phyloP scores from a whole-genome alignment of 2,113 vertebrate species.

The Xyliphius kryptos region DNA sequence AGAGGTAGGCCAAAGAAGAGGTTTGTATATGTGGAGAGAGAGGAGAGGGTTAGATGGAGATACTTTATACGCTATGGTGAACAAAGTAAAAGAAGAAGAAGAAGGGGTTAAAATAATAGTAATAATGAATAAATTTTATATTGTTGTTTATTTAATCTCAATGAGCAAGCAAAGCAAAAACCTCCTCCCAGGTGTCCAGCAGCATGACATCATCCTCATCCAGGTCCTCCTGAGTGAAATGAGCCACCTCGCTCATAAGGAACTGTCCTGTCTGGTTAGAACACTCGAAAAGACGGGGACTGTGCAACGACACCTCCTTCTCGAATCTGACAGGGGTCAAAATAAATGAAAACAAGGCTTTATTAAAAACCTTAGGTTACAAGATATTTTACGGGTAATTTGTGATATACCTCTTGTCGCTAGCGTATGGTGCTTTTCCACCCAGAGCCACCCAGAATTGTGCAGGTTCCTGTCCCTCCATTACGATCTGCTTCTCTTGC shows the following conservation, averaged over 20 bases:
- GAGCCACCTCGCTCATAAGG: constrained; percentile 74
- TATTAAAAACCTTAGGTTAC: background rate
- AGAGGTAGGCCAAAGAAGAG: no score
- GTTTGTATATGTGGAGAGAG: no score
- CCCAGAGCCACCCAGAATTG: constrained; percentile 86
- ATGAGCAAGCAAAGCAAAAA: no score
- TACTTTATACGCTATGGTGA: no score
- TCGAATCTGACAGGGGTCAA: constrained; percentile 63
- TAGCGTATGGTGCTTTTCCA: constrained; percentile 79
- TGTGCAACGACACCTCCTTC: constrained; percentile 56
- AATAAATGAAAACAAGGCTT: background rate
- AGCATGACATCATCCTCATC: no score
- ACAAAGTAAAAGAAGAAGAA: no score
- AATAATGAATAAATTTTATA: no score
- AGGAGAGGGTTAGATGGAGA: no score
- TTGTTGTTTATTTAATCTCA: no score
- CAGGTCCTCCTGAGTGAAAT: constrained; percentile 78
- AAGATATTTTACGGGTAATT: background rate
- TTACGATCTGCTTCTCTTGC: constrained; percentile 74
- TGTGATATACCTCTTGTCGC: constrained; percentile 70
- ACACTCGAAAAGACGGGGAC: constrained; percentile 82
- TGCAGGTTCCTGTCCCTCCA: constrained; percentile 82
- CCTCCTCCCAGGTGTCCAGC: constrained; percentile 93
- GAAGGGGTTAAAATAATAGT: no score
- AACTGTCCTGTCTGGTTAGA: constrained; percentile 84